Percentiles rank a stretch among this genome's conserved stretches.
Evolutionary conservation across 1,140 invertebrate genomes (phyloP).

Genomic region (Formica selysi): DNA sequence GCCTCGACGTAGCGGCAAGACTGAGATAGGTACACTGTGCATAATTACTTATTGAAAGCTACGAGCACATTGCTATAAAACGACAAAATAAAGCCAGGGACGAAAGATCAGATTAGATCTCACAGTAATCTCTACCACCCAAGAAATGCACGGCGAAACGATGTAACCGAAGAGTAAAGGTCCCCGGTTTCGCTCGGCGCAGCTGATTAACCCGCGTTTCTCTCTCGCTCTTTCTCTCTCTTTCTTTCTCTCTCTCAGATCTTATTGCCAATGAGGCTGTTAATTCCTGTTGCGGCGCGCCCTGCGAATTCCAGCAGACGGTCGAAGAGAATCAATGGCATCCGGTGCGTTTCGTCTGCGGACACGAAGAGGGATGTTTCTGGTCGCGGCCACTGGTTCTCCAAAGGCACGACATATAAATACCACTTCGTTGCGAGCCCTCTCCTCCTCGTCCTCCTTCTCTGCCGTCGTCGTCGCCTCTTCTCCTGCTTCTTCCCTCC

Average conservation of each 20-base stretch:
- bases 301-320: conserved; percentile 30
- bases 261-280: conserved; percentile 50
- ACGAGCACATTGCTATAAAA: not conserved
- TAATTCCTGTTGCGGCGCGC: conserved; percentile 48
- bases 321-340: conserved; percentile 54
- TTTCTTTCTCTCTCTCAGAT: conserved; percentile 7
- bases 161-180: conserved; percentile 47
- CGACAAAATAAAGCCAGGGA: not conserved
- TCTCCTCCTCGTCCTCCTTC: conserved; percentile 47
- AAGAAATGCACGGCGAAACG: conserved; percentile 42
- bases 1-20: not conserved
- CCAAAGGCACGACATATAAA: conserved; percentile 74
- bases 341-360: conserved; percentile 40
- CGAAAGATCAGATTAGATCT: conserved; percentile 43
- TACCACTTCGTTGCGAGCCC: conserved; percentile 66
- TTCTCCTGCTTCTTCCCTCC: conserved; percentile 51
- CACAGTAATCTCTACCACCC: conserved; percentile 27
- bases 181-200: conserved; percentile 29
- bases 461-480: conserved; percentile 22
- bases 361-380: conserved; percentile 66
- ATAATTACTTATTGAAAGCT: conserved; percentile 32
- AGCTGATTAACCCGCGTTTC: conserved; percentile 50
- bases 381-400: conserved; percentile 67
- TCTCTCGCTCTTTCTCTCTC: conserved; percentile 13
- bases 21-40: not conserved